Evolutionary conservation across 2,888 invertebrate genomes (phyloP).

Genomic region (Pardosa pseudoannulata): DNA sequence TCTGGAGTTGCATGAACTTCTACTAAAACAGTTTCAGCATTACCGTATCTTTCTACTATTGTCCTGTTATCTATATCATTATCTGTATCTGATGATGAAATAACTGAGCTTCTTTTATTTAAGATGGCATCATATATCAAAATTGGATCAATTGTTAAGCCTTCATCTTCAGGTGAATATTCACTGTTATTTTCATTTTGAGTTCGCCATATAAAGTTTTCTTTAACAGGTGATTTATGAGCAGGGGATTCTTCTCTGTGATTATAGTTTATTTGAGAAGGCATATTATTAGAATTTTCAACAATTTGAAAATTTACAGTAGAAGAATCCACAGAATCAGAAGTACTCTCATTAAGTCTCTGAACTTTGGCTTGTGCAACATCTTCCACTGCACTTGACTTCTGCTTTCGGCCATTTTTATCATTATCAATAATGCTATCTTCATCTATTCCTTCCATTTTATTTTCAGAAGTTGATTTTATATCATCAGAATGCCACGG

Average conservation of each 20-base stretch:
- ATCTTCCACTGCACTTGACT: constrained; percentile 44
- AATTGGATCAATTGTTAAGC: constrained; percentile 57
- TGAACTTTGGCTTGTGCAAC: constrained; percentile 65
- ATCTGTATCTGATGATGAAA: constrained; percentile 53
- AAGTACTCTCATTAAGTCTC: constrained; percentile 38
- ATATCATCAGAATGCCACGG: constrained; percentile 16
- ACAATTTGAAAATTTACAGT: neutral
- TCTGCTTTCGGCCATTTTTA: constrained; percentile 64
- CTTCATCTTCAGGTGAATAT: constrained; percentile 25
- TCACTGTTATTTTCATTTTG: constrained; percentile 16
- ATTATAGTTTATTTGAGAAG: neutral
- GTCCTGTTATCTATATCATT: constrained; percentile 46
- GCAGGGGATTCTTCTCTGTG: too few species aligned
- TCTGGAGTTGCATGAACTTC: constrained; percentile 75
- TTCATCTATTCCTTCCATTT: neutral
- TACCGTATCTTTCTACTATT: constrained; percentile 74
- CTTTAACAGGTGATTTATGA: neutral
- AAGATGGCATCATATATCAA: constrained; percentile 41
- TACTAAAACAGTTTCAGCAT: constrained; percentile 74
- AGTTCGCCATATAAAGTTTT: constrained; percentile 6
- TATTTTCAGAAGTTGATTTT: neutral
- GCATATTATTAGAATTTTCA: neutral
- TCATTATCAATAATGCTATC: constrained; percentile 10
- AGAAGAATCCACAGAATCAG: neutral
- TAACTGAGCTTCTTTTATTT: constrained; percentile 41